Evolutionary conservation across 1,140 invertebrate genomes (phyloP), one percentile per base, ranked within the genome.

Genomic region (Centruroides vittatus): DNA sequence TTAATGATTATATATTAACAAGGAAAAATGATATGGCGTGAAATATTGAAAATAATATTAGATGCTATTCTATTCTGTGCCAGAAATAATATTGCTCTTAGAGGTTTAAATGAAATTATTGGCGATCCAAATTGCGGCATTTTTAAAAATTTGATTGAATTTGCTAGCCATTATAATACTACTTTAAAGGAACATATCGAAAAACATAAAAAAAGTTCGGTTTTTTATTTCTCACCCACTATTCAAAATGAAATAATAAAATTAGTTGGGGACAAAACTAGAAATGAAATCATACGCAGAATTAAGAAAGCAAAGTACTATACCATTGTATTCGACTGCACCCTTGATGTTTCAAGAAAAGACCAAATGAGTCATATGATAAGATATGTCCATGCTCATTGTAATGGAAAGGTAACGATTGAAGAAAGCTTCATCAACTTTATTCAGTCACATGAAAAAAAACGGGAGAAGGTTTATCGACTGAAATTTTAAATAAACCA

Each of bases 231-330:
- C 13, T 55, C 60, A 10, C 54, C 61, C 11, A 61, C 1, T 4
- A 66, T 62, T 13, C 65, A 66, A 55, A 62, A 66, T 55, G 50
- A 66, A 55, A 52, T 66, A 23, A 58, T 66, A 12, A 34, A 36
- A 3, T 23, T 65, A 41, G 10, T 66, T 12, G 61, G 50, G n/a
- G 34, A 48, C 8, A 46, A 41, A 54, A 52, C 61, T 8, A 64
- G 47, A 35, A 55, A 55, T n/a, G 54, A 57, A 46, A 65, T 65
- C 46, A 49, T 64, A 56, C 3, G 34, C 34, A 35, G 12, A 47
- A 41, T 56, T 23, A 56, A 23, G 35, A 56, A 56, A 56, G 50
- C 55, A 56, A 56, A 56, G 55, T 56, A 41, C 35, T 56, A 56
- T 4, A 41, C 55, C 55, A 35, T 56, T 56, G 1, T 56, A 56